Conservation (phyloP, 2,797 vertebrate genomes). For the Brachyrhaphis roseni region DNA sequence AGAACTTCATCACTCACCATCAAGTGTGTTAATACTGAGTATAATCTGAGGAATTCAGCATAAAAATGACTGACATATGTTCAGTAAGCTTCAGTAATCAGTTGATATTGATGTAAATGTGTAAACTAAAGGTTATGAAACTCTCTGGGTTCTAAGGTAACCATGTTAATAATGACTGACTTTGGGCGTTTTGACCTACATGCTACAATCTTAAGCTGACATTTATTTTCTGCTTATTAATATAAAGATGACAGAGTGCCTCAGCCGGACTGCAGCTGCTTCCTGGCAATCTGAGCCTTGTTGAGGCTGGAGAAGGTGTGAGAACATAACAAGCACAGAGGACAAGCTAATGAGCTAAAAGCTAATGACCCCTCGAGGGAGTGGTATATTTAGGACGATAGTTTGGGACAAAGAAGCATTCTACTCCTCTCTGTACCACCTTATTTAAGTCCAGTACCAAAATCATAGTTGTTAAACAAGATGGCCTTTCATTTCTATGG, state of each 20-base stretch:
- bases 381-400: constrained; percentile 21
- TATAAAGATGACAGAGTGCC: not conserved
- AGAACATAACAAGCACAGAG: constrained; percentile 42
- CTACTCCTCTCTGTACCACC: not conserved
- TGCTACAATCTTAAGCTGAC: not conserved
- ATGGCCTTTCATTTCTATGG: not conserved
- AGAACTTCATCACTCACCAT: not conserved
- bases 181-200: not conserved
- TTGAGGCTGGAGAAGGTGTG: constrained; percentile 9
- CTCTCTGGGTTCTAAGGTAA: not conserved
- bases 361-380: constrained; percentile 33
- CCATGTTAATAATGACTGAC: not conserved
- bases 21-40: not conserved
- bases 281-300: constrained; percentile 15
- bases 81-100: not conserved
- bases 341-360: constrained; percentile 12
- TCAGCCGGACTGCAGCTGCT: not conserved
- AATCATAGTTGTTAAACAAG: not conserved
- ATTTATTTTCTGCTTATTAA: not conserved
- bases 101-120: constrained; percentile 8
- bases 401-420: constrained; percentile 12
- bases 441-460: not conserved
- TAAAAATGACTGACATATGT: constrained; percentile 6
- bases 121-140: not conserved
- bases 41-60: not conserved